Percentiles rank a stretch among this genome's conserved stretches.
Conservation (phyloP, 1,140 invertebrate genomes). For the Bombus cullumanus region DNA sequence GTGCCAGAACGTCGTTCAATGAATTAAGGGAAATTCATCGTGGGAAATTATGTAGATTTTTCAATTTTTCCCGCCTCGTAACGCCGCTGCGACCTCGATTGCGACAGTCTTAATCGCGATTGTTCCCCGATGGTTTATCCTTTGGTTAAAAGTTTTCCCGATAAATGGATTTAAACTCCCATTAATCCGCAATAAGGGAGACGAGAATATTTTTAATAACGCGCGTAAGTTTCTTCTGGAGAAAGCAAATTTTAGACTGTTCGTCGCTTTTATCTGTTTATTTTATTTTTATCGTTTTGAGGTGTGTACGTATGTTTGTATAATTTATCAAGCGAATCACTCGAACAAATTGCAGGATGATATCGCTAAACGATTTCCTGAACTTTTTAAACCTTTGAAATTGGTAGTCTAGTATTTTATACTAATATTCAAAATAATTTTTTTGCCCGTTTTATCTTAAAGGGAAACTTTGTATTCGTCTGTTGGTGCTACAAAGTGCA, state of each 20-base stretch:
- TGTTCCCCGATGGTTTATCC: not conserved
- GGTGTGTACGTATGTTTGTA: no score
- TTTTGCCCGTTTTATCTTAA: not conserved
- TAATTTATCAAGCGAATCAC: not conserved
- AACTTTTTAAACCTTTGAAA: not conserved
- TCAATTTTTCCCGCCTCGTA: not conserved
- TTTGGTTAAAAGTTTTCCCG: not conserved
- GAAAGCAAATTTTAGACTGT: not conserved
- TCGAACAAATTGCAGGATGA: no score
- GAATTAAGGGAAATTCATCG: conserved; percentile 24
- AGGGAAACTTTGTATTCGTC: not conserved
- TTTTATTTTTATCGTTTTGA: not conserved
- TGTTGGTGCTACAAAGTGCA: not conserved
- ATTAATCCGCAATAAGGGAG: not conserved
- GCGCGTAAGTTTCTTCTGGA: not conserved
- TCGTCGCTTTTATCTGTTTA: not conserved
- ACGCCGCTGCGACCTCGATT: not conserved
- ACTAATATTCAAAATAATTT: not conserved
- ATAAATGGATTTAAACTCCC: not conserved
- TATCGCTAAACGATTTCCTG: not conserved
- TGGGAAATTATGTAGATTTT: conserved; percentile 26
- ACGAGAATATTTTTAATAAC: not conserved
- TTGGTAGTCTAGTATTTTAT: not conserved
- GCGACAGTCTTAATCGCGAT: not conserved
- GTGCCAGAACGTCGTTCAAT: not conserved